Evolutionary conservation across 2,113 vertebrate genomes (phyloP), one percentile per base, ranked within the genome.

Genomic region (Eurystomus gularis): DNA sequence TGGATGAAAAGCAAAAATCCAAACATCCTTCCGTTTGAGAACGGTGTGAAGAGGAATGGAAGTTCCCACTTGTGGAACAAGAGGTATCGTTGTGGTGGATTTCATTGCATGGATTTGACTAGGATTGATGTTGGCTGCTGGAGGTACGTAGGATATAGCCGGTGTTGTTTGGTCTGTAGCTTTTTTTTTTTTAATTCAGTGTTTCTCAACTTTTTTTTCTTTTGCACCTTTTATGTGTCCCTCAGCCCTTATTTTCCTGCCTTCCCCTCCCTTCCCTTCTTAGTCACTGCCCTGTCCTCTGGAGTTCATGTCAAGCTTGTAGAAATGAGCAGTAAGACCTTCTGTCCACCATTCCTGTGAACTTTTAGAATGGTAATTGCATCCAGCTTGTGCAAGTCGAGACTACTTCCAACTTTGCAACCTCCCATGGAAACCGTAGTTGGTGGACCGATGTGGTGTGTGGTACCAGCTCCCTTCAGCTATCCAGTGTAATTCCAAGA

Each of bases 91-190:
- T 97, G 97, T 78, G 91, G 94, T 97, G 96, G 85, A 88, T 93
- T 85, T 95, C 78, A 46, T 95, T 96, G 95, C 94, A 10, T 96
- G 97, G 94, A 95, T 94, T 88, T 97, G 96, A 93, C 93, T 97
- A 97, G 97, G 95, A 97, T 90, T 97, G 96, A 93, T 98, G 93
- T 92, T 97, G 97, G 95, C 97, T 97, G 90, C 84, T 96, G 95
- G 94, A 97, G 96, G 88, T 98, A 94, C 82, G 96, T 91, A 96
- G 97, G 97, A 91, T 94, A 61, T 97, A 97, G 97, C 93, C 86
- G 92, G 96, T 97, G 86, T 97, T 96, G 94, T 96, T 97, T 96
- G 95, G 82, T 97, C 96, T 96, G 90, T 96, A 97, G 97, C 66
- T 81, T 92, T 84, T 78, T 79, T 81, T 92, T 84, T 78, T 79